Evolutionary conservation across 2,888 invertebrate genomes (phyloP).

Genomic region (Ligdia adustata): DNA sequence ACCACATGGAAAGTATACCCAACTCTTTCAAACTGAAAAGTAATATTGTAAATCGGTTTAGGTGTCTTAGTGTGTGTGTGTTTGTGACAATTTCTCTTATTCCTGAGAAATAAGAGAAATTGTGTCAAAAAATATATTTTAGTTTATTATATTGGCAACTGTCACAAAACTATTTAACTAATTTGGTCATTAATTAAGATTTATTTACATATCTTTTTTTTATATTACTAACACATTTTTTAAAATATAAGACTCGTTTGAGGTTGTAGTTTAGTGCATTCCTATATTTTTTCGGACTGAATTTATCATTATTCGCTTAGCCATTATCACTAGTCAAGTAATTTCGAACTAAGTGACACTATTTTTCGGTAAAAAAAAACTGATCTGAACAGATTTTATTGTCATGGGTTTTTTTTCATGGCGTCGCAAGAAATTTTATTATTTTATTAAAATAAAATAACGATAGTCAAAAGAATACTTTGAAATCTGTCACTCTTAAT

Average conservation of each 20-base stretch:
- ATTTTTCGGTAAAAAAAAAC: neutral
- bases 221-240: neutral
- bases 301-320: conserved; percentile 16
- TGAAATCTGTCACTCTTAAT: neutral
- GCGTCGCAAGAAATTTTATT: neutral
- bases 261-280: conserved; percentile 9
- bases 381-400: too few relatives aligned
- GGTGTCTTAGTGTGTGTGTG: too few relatives aligned
- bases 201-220: neutral
- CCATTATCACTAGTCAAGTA: conserved; percentile 24
- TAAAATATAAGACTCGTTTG: too few relatives aligned
- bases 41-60: too few relatives aligned
- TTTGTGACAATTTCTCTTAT: too few relatives aligned
- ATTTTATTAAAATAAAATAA: neutral
- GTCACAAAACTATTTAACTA: neutral
- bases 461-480: neutral
- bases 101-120: neutral
- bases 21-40: too few relatives aligned
- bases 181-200: too few relatives aligned
- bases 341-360: conserved; percentile 1
- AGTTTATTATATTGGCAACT: neutral
- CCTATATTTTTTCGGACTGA: conserved; percentile 18
- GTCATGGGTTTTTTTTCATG: neutral
- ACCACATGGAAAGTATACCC: too few relatives aligned
- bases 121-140: neutral